Evolutionary conservation across 2,797 vertebrate genomes (phyloP), one percentile per base, ranked within the genome.

Genomic region (Coreius guichenoti): DNA sequence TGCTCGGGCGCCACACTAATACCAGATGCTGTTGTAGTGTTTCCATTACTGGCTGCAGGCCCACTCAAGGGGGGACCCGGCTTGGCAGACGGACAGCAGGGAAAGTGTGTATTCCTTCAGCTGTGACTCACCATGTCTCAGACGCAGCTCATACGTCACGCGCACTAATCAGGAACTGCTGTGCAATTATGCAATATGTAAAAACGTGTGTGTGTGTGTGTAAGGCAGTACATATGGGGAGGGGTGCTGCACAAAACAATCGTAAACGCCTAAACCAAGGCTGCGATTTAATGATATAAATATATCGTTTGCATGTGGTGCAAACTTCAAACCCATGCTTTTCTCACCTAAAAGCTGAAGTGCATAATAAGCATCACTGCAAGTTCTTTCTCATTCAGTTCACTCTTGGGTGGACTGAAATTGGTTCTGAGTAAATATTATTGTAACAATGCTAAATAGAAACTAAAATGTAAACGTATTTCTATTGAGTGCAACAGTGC

Each of bases 101-200:
- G 21, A 54, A 68, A 85, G 65, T 58, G 82, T 75, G 39, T 75
- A 77, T 76, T 61, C 69, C 54, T 70, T 58, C 75, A 68, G 61
- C 72, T 76, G 54, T 83, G 67, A 81, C 77, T 54, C 70, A 70
- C 74, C 26, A 23, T n/a, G 69, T 65, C 31, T 84, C 68, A 72
- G 72, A 85, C 65, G 73, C 29, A 81, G 72, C 81, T 65, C 68
- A 63, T 43, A 82, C 83, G 80, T 87, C 82, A 88, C 72, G 68
- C 76, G 49, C 39, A 9, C 49, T 86, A 87, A 87, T 82, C n/a
- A 70, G 58, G 31, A 87, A 85, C 86, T 82, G 83, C 72, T 87
- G 83, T 78, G 83, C 58, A 54, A 79, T 87, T 85, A 87, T 87
- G 86, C 80, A 87, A 87, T 43, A 49, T 78, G 47, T 77, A 56